phyloP scores from a whole-genome alignment of 2,113 vertebrate genomes.

The Tachysurus fulvidraco region DNA sequence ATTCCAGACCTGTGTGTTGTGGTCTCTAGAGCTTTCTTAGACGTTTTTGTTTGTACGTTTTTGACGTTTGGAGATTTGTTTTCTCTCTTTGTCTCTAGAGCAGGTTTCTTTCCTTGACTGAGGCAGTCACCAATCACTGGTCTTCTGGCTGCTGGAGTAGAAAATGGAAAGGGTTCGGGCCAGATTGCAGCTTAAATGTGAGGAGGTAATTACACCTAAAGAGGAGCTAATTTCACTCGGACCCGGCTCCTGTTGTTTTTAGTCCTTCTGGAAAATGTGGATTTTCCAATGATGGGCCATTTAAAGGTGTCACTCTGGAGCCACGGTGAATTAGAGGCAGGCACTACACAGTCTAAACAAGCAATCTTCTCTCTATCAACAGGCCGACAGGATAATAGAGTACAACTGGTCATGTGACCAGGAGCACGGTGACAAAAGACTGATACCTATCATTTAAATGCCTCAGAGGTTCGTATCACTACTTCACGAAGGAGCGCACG shows the following conservation, averaged over 20 bases:
- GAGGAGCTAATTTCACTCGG: conserved; percentile 84
- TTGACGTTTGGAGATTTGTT: background rate
- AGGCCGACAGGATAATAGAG: conserved; percentile 86
- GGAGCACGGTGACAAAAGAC: conserved; percentile 51
- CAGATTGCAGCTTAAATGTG: conserved; percentile 77
- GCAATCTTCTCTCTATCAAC: conserved; percentile 82
- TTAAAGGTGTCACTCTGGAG: conserved; percentile 94
- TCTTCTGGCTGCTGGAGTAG: conserved; percentile 16
- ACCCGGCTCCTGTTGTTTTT: conserved; percentile 78
- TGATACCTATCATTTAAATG: conserved; percentile 54
- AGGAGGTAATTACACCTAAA: conserved; percentile 83
- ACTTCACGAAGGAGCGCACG: background rate
- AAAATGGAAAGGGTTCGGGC: conserved; percentile 72
- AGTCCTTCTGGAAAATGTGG: conserved; percentile 85
- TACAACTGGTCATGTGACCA: conserved; percentile 76
- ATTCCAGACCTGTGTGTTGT: conserved; percentile 32
- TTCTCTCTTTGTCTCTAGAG: background rate
- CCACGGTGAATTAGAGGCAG: conserved; percentile 88
- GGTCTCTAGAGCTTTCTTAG: conserved; percentile 33
- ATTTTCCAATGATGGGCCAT: conserved; percentile 85
- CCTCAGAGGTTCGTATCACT: background rate
- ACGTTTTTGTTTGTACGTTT: conserved; percentile 11
- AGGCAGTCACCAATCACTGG: conserved; percentile 39
- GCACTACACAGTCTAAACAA: conserved; percentile 93
- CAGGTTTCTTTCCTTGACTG: conserved; percentile 28